Conservation (phyloP, 2,113 vertebrate genomes). For the Saguinus midas region DNA sequence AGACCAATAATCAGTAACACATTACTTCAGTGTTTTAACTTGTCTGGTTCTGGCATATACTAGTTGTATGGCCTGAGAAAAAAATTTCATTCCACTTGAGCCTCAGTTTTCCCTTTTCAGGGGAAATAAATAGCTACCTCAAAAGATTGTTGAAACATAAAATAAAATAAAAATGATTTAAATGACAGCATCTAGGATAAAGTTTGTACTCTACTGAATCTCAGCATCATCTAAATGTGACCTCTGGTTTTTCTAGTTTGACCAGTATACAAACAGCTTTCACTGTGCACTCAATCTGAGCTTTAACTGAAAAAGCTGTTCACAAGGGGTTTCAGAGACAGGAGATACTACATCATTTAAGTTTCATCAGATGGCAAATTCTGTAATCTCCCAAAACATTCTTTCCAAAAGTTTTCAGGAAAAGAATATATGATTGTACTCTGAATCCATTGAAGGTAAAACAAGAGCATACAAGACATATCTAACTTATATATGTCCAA, state of each 20-base stretch:
- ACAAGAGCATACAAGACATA: background rate
- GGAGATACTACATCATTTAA: background rate
- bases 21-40: constrained; percentile 21
- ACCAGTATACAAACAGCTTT: background rate
- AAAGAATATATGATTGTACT: background rate
- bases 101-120: constrained; percentile 25
- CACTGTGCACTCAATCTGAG: background rate
- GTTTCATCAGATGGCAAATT: constrained; percentile 23
- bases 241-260: background rate
- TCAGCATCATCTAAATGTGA: background rate
- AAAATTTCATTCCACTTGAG: background rate
- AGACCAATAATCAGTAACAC: background rate
- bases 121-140: constrained; percentile 7
- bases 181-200: background rate
- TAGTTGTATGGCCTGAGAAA: background rate
- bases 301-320: background rate
- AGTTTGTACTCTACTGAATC: background rate
- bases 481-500: background rate
- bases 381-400: background rate
- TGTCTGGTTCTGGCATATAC: background rate
- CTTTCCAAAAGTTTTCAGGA: background rate
- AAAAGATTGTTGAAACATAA: background rate
- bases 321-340: background rate
- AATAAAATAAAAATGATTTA: background rate
- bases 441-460: constrained; percentile 12